Evolutionary conservation across 2,797 vertebrate species (phyloP), one percentile per base, ranked within the genome.

Genomic region (Pachyuromys duprasi): DNA sequence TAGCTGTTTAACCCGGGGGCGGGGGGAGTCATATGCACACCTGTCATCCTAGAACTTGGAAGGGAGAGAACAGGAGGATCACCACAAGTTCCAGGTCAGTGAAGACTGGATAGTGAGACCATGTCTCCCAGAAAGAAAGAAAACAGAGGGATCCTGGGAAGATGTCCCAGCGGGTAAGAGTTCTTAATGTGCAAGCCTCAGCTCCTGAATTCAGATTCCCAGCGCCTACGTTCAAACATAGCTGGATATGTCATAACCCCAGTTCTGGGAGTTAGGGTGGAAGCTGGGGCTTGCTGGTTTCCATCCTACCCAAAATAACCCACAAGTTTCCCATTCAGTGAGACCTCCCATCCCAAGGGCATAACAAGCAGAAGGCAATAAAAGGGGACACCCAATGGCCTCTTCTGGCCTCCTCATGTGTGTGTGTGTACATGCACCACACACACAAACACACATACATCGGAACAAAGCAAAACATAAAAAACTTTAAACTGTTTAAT

Each of bases 401-500:
- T 49, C 18, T 31, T 63, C 65, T n/a, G 45, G 18, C 18, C 45
- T 69, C 42, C 42, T 45, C 28, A n/a, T 33, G 14, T 67, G 8
- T 49, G 49, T 49, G 31, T 67, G 42, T 75, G 42, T 5, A 70
- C 39, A 75, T 31, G 3, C 13, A 15, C 8, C 33, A 39, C 11
- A 2, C 36, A 26, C 81, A 83, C 8, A 55, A 33, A 55, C 33
- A 65, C 39, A 70, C 20, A 9, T 22, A 72, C 53, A 53, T 12
- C 62, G 60, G 20, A 49, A 89, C 55, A 74, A 57, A 86, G 9
- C 28, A 86, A 55, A 28, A 39, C 55, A 75, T 9, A 55, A 70
- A 72, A 70, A 36, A 39, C n/a, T 60, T 31, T 75, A 62, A 74
- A 62, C 63, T 86, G 26, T 62, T 95, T 89, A 95, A 49, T 90